phyloP scores from a whole-genome alignment of 2,113 vertebrate species.

The Ursus arctos region DNA sequence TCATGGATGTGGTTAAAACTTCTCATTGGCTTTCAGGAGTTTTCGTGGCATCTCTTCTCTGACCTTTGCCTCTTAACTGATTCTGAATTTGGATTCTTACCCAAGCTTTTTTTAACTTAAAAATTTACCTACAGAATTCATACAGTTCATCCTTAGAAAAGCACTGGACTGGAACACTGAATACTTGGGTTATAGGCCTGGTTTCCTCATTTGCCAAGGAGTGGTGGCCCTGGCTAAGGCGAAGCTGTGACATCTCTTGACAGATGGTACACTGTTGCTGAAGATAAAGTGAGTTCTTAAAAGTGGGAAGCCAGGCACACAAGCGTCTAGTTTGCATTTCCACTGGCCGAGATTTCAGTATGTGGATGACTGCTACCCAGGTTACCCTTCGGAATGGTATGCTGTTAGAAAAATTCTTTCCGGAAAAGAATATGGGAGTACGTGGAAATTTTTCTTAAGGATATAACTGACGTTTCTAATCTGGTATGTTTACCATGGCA shows the following conservation, averaged over 20 bases:
- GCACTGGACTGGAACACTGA: background rate
- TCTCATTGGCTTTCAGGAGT: background rate
- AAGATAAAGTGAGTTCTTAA: background rate
- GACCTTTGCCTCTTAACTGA: background rate
- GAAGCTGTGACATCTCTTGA: background rate
- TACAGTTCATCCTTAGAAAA: background rate
- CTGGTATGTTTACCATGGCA: background rate
- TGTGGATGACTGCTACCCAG: background rate
- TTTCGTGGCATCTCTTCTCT: background rate
- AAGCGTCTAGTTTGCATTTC: background rate
- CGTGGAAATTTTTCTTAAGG: background rate
- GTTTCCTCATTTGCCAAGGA: background rate
- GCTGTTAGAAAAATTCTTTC: slow-evolving; percentile 8
- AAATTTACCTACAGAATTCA: background rate
- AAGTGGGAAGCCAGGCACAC: background rate
- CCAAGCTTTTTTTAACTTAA: background rate
- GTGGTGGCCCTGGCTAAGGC: background rate
- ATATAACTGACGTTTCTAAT: background rate
- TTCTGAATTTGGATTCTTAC: slow-evolving; percentile 24
- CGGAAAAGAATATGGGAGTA: background rate
- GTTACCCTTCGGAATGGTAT: background rate
- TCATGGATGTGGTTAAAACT: background rate
- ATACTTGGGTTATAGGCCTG: background rate
- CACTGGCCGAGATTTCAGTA: background rate
- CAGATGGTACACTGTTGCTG: background rate